These are phyloP conservation scores for Ptychoptera contaminata DNA, from an alignment of 2,888 invertebrate species.

Conservation along the genomic window DNA sequence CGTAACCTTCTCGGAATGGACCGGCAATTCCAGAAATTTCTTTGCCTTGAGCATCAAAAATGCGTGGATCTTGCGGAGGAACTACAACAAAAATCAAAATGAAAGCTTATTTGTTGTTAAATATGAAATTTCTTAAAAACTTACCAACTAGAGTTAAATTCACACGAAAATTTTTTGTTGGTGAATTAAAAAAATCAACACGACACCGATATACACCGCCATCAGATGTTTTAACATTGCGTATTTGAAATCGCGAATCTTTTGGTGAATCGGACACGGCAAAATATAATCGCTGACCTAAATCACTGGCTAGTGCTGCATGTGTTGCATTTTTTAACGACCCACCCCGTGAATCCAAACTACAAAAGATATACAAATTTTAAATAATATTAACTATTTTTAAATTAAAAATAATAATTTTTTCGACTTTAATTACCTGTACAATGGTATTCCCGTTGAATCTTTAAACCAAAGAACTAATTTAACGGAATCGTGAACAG, in stretches of 20 bases:
- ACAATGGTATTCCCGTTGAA: conserved; percentile 65
- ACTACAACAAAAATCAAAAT: conserved; percentile 34
- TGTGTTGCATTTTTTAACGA: conserved; percentile 50
- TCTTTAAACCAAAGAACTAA: conserved; percentile 88
- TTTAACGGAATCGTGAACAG: conserved; percentile 52
- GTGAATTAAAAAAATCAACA: conserved; percentile 77
- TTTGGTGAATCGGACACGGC: conserved; percentile 53
- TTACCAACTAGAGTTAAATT: conserved; percentile 79
- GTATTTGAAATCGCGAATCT: conserved; percentile 57
- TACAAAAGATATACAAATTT: conserved; percentile 25
- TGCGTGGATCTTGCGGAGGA: conserved; percentile 62
- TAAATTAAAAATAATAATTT: neutral
- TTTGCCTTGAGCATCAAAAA: conserved; percentile 68
- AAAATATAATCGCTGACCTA: conserved; percentile 61
- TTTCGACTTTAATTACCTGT: conserved; percentile 47
- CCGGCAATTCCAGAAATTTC: conserved; percentile 66
- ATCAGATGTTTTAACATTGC: conserved; percentile 53
- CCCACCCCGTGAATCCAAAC: conserved; percentile 63
- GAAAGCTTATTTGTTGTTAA: neutral
- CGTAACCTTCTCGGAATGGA: conserved; percentile 75
- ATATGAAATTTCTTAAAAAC: conserved; percentile 20
- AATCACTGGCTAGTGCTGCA: conserved; percentile 61
- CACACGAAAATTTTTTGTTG: conserved; percentile 72
- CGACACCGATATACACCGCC: conserved; percentile 77
- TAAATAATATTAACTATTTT: conserved; percentile 8